Base-by-base conservation (phyloP, 2,888 invertebrate genomes). In the Embidobia sp. region DNA sequence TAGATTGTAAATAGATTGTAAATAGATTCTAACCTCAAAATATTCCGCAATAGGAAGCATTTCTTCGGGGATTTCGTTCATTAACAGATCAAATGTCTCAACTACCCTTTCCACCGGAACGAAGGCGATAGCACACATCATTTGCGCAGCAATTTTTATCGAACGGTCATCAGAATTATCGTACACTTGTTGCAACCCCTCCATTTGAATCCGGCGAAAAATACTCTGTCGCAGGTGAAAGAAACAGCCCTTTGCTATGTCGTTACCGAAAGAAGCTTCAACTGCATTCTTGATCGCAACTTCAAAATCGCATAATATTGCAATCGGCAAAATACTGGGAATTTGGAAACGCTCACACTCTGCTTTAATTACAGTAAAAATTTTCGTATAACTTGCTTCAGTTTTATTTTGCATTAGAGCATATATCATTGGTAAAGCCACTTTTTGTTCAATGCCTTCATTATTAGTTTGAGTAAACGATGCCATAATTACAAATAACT, bases 11-110 rank as follows among this genome's bases (percentile, higher is more conserved):
- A 4, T n/a, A n/a, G n/a, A n/a, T n/a, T n/a, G n/a, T n/a, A n/a
- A n/a, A n/a, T n/a, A n/a, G n/a, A n/a, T n/a, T n/a, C n/a, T n/a
- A 19, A 33, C 51, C 51, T 8, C 6, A 27, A 51, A 51, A 11
- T 51, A 51, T 29, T 31, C 11, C n/a, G 10, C 18, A 51, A 51
- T 31, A 10, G 11, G 33, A 51, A 7, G 31, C 31, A n/a, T n/a
- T n/a, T n/a, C n/a, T n/a, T 51, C 19, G 13, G 19, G 51, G 19
- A 18, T 18, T 33, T 11, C 8, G 11, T n/a, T n/a, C n/a, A n/a
- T n/a, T n/a, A n/a, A 44, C 16, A 11, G 22, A n/a, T 15, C 7
- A 13, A 44, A n/a, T n/a, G n/a, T n/a, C n/a, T n/a, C n/a, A n/a
- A n/a, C 15, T 3, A 44, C 26, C 22, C 11, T 26, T 44, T 26